Percentiles rank a stretch among this genome's conserved stretches.
Conservation (phyloP, 1,140 invertebrate genomes). For the Aculops lycopersici region DNA sequence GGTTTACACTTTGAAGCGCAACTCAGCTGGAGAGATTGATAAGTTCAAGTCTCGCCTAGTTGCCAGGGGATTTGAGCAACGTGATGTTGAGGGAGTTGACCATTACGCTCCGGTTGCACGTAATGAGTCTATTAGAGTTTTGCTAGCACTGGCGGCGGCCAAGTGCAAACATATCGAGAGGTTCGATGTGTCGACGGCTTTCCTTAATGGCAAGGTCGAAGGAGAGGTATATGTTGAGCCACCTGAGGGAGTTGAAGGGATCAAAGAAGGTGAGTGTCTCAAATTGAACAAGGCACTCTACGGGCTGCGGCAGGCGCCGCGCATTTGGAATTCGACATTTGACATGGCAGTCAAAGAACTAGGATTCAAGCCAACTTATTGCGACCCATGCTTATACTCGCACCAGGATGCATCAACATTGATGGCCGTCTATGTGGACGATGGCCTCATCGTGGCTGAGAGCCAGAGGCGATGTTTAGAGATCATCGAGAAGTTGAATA, state of each 20-base stretch:
- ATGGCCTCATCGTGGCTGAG: slow-evolving; percentile 7
- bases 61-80: slow-evolving; percentile 1
- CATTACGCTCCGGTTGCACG: too few relatives aligned
- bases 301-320: slow-evolving; percentile 17
- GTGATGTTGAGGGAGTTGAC: too few relatives aligned
- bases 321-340: slow-evolving; percentile 15
- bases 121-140: background rate
- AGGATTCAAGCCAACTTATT: too few relatives aligned
- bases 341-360: background rate
- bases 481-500: slow-evolving; percentile 1
- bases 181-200: slow-evolving; percentile 15
- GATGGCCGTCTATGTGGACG: slow-evolving; percentile 11
- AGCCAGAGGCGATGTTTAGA: background rate
- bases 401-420: slow-evolving; percentile 1
- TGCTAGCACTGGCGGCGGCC: slow-evolving; percentile 1
- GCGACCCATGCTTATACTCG: too few relatives aligned
- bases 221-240: slow-evolving; percentile 17
- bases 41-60: slow-evolving; percentile 7
- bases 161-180: slow-evolving; percentile 2
- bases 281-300: slow-evolving; percentile 16
- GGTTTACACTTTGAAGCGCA: slow-evolving; percentile 6
- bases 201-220: slow-evolving; percentile 16
- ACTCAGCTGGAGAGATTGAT: slow-evolving; percentile 4
- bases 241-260: slow-evolving; percentile 15
- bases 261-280: slow-evolving; percentile 8